A percentile compares a stretch with the other conserved stretches of the same genome.
Evolutionary conservation across 2,113 vertebrate genomes (phyloP).

Genomic region (Cochlearius cochlearius): DNA sequence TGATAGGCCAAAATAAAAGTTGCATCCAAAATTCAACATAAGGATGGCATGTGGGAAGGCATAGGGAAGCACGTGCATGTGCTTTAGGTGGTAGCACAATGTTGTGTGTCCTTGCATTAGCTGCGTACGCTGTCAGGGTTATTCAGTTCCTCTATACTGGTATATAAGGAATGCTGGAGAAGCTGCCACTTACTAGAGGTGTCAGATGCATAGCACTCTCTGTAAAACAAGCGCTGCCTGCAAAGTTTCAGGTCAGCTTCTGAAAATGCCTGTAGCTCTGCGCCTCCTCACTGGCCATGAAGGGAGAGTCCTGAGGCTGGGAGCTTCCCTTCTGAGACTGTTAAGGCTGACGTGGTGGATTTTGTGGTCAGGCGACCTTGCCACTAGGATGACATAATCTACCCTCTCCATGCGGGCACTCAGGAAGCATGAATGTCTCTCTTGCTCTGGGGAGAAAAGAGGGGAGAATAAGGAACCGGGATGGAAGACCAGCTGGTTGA

Average conservation of each 20-base stretch:
- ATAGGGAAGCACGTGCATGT: fast-evolving
- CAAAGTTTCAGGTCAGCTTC: background rate
- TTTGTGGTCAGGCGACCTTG: background rate
- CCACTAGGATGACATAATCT: background rate
- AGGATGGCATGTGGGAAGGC: too few species aligned
- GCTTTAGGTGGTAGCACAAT: background rate
- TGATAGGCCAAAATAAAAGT: background rate
- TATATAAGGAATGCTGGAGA: background rate
- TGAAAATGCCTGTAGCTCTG: background rate
- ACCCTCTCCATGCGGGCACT: background rate
- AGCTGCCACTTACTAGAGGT: background rate
- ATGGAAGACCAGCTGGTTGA: background rate
- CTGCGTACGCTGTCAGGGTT: fast-evolving
- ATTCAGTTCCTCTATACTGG: background rate
- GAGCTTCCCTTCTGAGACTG: background rate
- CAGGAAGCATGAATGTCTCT: background rate
- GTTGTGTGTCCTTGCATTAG: background rate
- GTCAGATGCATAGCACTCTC: background rate
- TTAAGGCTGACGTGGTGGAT: background rate
- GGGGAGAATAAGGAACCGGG: background rate
- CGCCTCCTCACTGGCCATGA: background rate
- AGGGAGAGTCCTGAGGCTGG: background rate
- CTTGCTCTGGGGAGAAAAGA: background rate
- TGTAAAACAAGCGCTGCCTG: background rate
- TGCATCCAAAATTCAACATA: background rate